Evolutionary conservation across 1,140 invertebrate species (phyloP), one percentile per base, ranked within the genome.

Genomic region (Cydia splendana): DNA sequence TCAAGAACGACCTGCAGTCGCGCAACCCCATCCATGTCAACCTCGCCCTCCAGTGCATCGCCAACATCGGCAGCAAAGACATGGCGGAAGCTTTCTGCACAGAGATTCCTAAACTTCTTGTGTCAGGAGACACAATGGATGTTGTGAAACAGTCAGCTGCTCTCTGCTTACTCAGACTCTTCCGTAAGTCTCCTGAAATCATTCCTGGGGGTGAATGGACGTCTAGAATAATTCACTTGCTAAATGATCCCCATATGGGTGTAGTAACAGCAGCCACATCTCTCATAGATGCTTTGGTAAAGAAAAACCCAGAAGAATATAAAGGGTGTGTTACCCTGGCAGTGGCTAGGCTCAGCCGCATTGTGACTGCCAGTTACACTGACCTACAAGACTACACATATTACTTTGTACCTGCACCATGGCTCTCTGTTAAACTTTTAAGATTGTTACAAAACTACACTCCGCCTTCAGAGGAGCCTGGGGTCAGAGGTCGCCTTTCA

Each of bases 301-400:
- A 99, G 93, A 98, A 98, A 90, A 99, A 99, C 94, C 98, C 99
- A 13, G 99, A 99, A 80, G 99, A 99, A 93, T 99, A 99, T 87
- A 99, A 99, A 93, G 99, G 98, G 77, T 99, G 99, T 93, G 98
- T 99, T 2, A 98, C 98, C 87, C 94, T 99, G 67, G 98, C 99
- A 75, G 99, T 99, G 24, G 99, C 99, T 12, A 95, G 99, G 87
- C 95, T 99, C 15, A 99, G 98, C 91, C 95, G 99, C 95, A 99
- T 99, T 94, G 98, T 99, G 0, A 99, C 98, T 78, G 97, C 98
- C 69, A 99, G 98, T 88, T 99, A 99, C 88, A 99, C 98, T 84
- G 98, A 99, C 94, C 94, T 99, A 75, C 99, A 99, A 94, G 99
- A 99, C 93, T 99, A 99, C 90, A 99, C 99, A 0, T 99, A 99